phyloP scores from a whole-genome alignment of 2,113 vertebrate genomes.

The Agapornis roseicollis region DNA sequence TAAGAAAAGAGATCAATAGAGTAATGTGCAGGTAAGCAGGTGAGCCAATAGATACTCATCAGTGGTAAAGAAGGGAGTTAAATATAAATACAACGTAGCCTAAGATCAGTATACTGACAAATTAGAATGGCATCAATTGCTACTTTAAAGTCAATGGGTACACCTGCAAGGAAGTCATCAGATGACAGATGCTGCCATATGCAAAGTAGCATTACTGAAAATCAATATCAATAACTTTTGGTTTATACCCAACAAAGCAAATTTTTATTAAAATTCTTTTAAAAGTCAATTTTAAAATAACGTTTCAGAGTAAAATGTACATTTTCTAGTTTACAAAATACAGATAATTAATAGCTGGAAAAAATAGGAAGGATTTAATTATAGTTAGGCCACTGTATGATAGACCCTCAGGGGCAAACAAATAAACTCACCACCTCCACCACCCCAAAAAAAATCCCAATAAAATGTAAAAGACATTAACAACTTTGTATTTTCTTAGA shows the following conservation, averaged over 20 bases:
- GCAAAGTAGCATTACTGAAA: background rate
- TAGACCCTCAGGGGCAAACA: background rate
- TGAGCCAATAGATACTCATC: background rate
- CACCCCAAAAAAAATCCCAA: background rate
- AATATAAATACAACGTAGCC: background rate
- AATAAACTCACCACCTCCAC: background rate
- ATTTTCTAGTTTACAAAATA: background rate
- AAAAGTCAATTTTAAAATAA: background rate
- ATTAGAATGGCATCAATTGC: background rate
- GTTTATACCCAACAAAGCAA: background rate
- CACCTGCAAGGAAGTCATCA: background rate
- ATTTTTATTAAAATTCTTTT: background rate
- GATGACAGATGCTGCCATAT: background rate
- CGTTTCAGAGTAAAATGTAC: background rate
- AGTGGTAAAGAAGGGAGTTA: background rate
- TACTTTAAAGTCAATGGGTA: background rate
- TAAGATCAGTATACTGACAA: background rate
- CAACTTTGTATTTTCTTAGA: background rate
- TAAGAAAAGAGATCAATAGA: slow-evolving; percentile 19
- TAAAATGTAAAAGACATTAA: background rate
- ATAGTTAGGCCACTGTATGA: background rate
- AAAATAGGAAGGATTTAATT: background rate
- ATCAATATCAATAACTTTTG: background rate
- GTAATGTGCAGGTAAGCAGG: slow-evolving; percentile 13
- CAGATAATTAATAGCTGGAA: background rate